Percentiles rank a stretch among this genome's conserved stretches.
These are phyloP conservation scores for Melitaea cinxia DNA, from an alignment of 1,140 invertebrate genomes.

Conservation along the genomic window DNA sequence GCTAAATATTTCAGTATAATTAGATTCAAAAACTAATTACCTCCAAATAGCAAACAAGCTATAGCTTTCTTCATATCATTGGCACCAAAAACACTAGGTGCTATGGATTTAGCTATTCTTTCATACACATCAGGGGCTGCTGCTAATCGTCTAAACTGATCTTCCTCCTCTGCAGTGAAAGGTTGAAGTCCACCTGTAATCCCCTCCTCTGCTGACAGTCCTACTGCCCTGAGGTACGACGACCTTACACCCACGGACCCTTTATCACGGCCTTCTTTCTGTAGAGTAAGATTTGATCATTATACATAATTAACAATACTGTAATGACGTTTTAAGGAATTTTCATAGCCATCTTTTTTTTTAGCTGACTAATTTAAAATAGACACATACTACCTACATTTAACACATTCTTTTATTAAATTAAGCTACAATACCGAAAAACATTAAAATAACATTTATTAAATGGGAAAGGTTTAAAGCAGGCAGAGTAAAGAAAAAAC, in stretches of 20 bases:
- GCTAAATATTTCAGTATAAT: no score
- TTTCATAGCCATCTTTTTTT: neutral
- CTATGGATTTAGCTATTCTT: conserved; percentile 94
- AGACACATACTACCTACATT: no score
- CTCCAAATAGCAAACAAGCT: conserved; percentile 96
- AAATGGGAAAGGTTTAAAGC: no score
- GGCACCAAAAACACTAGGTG: conserved; percentile 98
- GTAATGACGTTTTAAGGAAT: no score
- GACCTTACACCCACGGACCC: conserved; percentile 95
- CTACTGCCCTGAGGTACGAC: conserved; percentile 97
- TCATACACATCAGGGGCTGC: conserved; percentile 94
- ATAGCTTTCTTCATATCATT: conserved; percentile 99
- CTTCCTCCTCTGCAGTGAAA: conserved; percentile 92
- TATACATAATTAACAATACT: no score
- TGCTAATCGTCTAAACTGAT: conserved; percentile 93
- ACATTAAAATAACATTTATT: no score
- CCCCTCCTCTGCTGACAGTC: conserved; percentile 93
- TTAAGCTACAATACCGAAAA: no score
- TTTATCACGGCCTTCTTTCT: conserved; percentile 89
- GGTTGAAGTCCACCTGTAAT: conserved; percentile 86
- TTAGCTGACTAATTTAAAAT: neutral
- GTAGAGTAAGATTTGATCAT: conserved; percentile 10
- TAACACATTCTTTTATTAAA: no score
- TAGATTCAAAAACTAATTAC: conserved; percentile 32
- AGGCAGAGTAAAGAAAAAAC: no score